Conservation (phyloP, 2,113 vertebrate genomes). For the Plecotus auritus region DNA sequence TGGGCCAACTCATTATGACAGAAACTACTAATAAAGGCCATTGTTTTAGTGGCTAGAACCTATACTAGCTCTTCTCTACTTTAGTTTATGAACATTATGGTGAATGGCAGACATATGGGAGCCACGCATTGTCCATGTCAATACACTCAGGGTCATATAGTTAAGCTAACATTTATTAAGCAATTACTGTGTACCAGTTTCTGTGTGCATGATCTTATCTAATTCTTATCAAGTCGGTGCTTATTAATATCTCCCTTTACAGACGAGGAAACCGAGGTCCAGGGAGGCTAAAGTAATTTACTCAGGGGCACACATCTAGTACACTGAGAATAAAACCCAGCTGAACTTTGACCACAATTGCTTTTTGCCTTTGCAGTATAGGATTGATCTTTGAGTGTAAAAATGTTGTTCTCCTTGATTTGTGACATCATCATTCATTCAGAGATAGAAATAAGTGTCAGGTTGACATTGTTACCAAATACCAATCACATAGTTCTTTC, state of each 20-base stretch:
- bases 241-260: background rate
- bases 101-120: background rate
- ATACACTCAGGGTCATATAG: background rate
- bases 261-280: background rate
- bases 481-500: background rate
- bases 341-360: background rate
- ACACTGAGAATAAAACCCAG: background rate
- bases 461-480: background rate
- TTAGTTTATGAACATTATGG: background rate
- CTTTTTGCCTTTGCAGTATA: background rate
- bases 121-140: background rate
- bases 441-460: background rate
- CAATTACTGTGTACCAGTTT: background rate
- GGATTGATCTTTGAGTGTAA: background rate
- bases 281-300: background rate
- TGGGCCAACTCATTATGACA: background rate
- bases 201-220: background rate
- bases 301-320: background rate
- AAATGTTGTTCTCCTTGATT: background rate
- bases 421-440: background rate
- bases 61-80: background rate
- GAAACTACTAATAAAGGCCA: background rate
- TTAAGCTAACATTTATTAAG: background rate
- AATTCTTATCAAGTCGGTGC: background rate
- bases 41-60: background rate